Base-by-base conservation (phyloP, 1,140 invertebrate species). In the Lordiphosa mommai region DNA sequence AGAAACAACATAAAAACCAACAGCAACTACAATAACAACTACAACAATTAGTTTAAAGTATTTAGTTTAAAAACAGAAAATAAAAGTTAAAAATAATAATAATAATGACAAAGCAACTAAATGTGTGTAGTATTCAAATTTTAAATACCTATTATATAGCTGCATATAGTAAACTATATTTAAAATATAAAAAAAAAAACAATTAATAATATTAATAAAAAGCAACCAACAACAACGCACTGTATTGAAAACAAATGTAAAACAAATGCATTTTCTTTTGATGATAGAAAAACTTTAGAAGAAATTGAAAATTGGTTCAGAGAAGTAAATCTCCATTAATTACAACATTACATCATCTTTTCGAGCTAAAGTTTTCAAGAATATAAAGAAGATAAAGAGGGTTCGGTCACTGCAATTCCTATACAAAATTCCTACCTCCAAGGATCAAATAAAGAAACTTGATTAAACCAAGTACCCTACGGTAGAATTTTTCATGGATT, bases 91-190 rank as follows among this genome's bases (percentile, higher is more conserved):
- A 37, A 53, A 61, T 67, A 63, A 60, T 33, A 56, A 56, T 65
- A 55, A 65, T 36, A 51, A 65, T 34, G 46, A 56, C 37, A 47
- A 53, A 61, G 68, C 60, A 61, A 59, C 41, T 53, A 23, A 84
- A 82, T 63, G 70, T 48, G 23, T 70, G 72, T 84, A 82, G 76
- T 82, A 84, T 82, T 82, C 71, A 82, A 79, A 84, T 82, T 82
- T 76, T 72, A 84, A 82, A 84, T 82, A 82, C 60, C 70, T 80
- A 80, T 80, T 69, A 69, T 71, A 71, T 82, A 82, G 74, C 74
- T 82, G 76, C 76, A 80, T 80, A 82, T 80, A 71, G 67, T 53
- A 67, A 82, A 84, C 58, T 82, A 84, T 82, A 71, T 84, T 84
- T 84, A 84, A 82, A 84, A 76, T 77, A 84, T 71, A 64, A 71